These are phyloP conservation scores for Ascidia mentula DNA, from an alignment of 23 tunicate genomes.

Conservation along the genomic window DNA sequence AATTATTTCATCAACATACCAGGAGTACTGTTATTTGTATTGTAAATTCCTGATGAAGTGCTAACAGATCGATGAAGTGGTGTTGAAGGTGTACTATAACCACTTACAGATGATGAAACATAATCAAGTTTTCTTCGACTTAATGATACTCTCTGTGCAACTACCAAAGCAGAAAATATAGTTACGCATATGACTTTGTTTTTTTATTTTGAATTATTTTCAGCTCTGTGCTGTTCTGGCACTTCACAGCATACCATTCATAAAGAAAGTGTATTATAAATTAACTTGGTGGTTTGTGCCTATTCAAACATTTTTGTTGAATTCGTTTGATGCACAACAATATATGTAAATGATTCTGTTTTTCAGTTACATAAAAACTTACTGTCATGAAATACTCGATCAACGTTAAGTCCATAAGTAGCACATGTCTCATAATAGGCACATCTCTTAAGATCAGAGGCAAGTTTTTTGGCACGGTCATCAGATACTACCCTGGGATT, in stretches of 20 bases:
- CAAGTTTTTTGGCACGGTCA: slow-evolving; percentile 80
- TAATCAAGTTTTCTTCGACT: slow-evolving; percentile 28
- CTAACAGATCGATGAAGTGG: slow-evolving; percentile 77
- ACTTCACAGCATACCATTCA: too few relatives aligned
- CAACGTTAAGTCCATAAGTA: slow-evolving; percentile 93
- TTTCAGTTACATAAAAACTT: too few relatives aligned
- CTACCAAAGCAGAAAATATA: slow-evolving; percentile 15
- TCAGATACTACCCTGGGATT: slow-evolving; percentile 66
- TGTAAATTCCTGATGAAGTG: slow-evolving; percentile 62
- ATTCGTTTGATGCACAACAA: too few relatives aligned
- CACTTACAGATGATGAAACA: slow-evolving; percentile 15
- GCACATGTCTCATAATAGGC: slow-evolving; percentile 89
- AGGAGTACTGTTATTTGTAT: slow-evolving; percentile 34
- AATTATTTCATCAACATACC: too few relatives aligned
- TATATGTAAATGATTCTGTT: too few relatives aligned
- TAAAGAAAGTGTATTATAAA: too few relatives aligned
- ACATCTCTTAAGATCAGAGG: slow-evolving; percentile 70
- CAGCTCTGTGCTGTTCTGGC: too few relatives aligned
- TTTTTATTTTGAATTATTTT: too few relatives aligned
- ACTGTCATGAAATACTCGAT: slow-evolving; percentile 83
- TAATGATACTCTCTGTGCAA: slow-evolving; percentile 40
- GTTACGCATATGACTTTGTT: too few relatives aligned
- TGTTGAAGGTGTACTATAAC: slow-evolving; percentile 20
- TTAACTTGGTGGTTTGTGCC: too few relatives aligned
- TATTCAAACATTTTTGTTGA: too few relatives aligned